Conservation (phyloP, 37 sponge, comb jelly and placozoan species). For the Amphimedon queenslandica region DNA sequence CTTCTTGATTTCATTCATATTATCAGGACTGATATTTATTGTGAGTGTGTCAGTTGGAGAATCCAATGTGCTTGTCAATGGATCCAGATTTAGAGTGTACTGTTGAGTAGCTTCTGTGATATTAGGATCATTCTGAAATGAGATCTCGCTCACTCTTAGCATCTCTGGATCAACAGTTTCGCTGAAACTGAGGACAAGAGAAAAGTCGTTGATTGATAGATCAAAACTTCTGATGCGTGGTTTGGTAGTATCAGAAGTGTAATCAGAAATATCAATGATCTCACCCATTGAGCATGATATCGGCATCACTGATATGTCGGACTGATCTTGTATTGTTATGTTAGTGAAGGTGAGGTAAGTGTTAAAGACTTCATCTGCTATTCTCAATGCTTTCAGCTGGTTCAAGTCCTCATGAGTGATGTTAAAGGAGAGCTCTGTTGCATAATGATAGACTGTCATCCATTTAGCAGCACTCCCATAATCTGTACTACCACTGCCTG, state of each 20-base stretch:
- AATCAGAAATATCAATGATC: slow-evolving; percentile 24
- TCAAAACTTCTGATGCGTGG: slow-evolving; percentile 61
- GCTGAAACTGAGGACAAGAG: slow-evolving; percentile 55
- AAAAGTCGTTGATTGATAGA: slow-evolving; percentile 51
- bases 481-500: slow-evolving; percentile 66
- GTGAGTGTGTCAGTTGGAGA: slow-evolving; percentile 53
- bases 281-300: slow-evolving; percentile 44
- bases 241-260: slow-evolving; percentile 62
- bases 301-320: slow-evolving; percentile 39
- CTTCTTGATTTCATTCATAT: slow-evolving; percentile 75
- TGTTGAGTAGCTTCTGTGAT: slow-evolving; percentile 11
- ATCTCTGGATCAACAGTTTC: slow-evolving; percentile 71
- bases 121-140: slow-evolving; percentile 46
- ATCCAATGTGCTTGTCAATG: slow-evolving; percentile 13
- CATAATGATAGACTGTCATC: slow-evolving; percentile 69
- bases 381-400: slow-evolving; percentile 65
- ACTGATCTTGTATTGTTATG: slow-evolving; percentile 55
- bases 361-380: slow-evolving; percentile 38
- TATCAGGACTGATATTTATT: slow-evolving; percentile 38
- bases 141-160: slow-evolving; percentile 36
- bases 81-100: slow-evolving; percentile 31
- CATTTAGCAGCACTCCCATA: slow-evolving; percentile 82
- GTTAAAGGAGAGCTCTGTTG: slow-evolving; percentile 39
- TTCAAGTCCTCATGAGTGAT: slow-evolving; percentile 71
- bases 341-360: slow-evolving; percentile 56